A percentile compares a stretch with the other conserved stretches of the same genome.
Conservation (phyloP, 2,797 vertebrate genomes). For the Pangasius larnaudii region DNA sequence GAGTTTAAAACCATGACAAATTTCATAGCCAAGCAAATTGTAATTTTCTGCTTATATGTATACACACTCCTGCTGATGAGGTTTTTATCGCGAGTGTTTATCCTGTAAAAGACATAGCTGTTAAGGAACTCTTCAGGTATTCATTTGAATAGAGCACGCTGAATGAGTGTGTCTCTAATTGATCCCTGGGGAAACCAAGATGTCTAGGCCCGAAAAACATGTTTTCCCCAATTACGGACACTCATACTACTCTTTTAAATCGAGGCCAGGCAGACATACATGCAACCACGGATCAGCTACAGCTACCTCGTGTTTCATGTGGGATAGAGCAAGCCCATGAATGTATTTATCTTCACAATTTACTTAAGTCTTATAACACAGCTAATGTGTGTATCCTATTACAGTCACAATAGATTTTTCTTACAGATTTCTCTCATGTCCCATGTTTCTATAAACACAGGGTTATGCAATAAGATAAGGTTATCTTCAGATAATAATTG, state of each 20-base stretch:
- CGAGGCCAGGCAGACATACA: neutral
- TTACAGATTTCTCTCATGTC: neutral
- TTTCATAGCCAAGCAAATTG: neutral
- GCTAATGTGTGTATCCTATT: neutral
- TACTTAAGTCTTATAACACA: neutral
- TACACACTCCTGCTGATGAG: constrained; percentile 85
- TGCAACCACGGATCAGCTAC: neutral
- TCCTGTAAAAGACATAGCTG: constrained; percentile 84
- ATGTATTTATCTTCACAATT: neutral
- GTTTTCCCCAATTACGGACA: constrained; percentile 21
- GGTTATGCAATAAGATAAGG: neutral
- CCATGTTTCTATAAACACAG: neutral
- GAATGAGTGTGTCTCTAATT: constrained; percentile 91
- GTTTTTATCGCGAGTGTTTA: constrained; percentile 87
- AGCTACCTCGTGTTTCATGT: neutral
- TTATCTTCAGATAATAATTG: neutral
- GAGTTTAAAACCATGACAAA: constrained; percentile 3
- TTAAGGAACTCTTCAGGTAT: constrained; percentile 89
- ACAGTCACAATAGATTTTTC: neutral
- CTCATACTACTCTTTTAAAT: constrained; percentile 9
- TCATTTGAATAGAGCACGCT: constrained; percentile 90
- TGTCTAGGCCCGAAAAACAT: constrained; percentile 80
- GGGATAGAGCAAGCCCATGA: neutral
- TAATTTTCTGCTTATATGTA: constrained; percentile 81
- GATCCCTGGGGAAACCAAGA: constrained; percentile 83